A percentile compares a stretch with the other conserved stretches of the same genome.
phyloP scores from a whole-genome alignment of 2,113 vertebrate species.

The Etheostoma spectabile region DNA sequence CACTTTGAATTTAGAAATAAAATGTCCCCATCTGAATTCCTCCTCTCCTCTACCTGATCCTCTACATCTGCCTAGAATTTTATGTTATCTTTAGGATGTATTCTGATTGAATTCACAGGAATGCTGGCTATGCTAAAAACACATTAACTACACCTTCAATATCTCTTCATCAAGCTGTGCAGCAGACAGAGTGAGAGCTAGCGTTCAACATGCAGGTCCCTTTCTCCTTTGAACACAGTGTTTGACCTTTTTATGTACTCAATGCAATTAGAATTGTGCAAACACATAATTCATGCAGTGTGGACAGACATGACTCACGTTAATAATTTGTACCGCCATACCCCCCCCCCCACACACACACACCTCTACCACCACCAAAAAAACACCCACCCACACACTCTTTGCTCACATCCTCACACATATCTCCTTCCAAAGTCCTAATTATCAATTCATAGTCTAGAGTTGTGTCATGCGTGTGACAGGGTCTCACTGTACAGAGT shows the following conservation, averaged over 20 bases:
- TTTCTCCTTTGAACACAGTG: constrained; percentile 47
- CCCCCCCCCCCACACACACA: no score
- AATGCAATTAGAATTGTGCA: constrained; percentile 71
- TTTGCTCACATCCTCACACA: constrained; percentile 31
- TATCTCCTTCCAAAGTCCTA: constrained; percentile 14
- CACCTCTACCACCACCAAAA: not conserved
- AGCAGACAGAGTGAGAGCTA: constrained; percentile 34
- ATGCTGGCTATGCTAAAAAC: constrained; percentile 51
- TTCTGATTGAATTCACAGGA: constrained; percentile 58
- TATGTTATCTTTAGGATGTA: constrained; percentile 56
- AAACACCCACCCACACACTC: not conserved
- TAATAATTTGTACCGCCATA: constrained; percentile 39
- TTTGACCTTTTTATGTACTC: constrained; percentile 71
- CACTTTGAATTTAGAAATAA: constrained; percentile 74
- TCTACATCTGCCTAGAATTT: constrained; percentile 46
- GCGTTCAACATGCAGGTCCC: constrained; percentile 17
- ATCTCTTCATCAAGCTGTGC: constrained; percentile 41
- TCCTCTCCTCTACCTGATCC: constrained; percentile 51
- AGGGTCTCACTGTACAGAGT: not conserved
- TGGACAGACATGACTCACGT: constrained; percentile 57
- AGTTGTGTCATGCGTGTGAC: constrained; percentile 45
- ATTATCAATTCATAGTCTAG: constrained; percentile 37
- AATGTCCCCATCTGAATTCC: constrained; percentile 48
- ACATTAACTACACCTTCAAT: constrained; percentile 27
- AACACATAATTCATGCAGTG: constrained; percentile 58